Base-by-base conservation (phyloP, 1,140 invertebrate genomes). In the Copidosoma floridanum region DNA sequence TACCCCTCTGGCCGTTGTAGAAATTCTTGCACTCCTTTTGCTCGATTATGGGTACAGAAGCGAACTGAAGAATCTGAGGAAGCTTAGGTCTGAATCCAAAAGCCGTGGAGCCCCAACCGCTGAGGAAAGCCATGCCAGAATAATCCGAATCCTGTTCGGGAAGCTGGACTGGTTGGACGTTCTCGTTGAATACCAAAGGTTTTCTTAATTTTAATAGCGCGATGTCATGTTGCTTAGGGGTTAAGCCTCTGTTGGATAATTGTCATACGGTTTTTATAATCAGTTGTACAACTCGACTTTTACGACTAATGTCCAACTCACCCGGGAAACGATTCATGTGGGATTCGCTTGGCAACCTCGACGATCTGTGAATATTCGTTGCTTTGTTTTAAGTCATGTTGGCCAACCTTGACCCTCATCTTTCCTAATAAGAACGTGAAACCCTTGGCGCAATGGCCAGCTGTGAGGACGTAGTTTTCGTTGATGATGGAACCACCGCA, bases 171-270 rank as follows among this genome's bases (percentile, higher is more conserved):
- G 83, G 68, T 1, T 78, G 70, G 0, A 90, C 82, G 40, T 67
- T 68, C 23, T 82, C 66, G 63, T 80, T 83, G 53, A 84, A 82
- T 1, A 61, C 67, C 20, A 89, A 68, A 2, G 84, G 78, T 14
- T 71, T 75, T 7, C 72, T 74, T 20, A 88, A 68, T 57, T 77
- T 80, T 16, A 90, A 68, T 0, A 90, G 46, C 32, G 86, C 87
- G 46, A 90, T 85, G 64, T 91, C 89, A 57, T 32, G 29, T 85
- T 80, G 46, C n/a, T n/a, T n/a, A n/a, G n/a, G n/a, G n/a, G n/a
- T n/a, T n/a, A n/a, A n/a, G n/a, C n/a, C n/a, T n/a, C n/a, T n/a
- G n/a, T n/a, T n/a, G n/a, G n/a, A n/a, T n/a, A n/a, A n/a, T n/a
- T n/a, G n/a, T n/a, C n/a, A n/a, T n/a, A n/a, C n/a, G n/a, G n/a